Evolutionary conservation across 1,140 invertebrate species (phyloP), one percentile per base, ranked within the genome.

Genomic region (Rhopalosiphum padi): DNA sequence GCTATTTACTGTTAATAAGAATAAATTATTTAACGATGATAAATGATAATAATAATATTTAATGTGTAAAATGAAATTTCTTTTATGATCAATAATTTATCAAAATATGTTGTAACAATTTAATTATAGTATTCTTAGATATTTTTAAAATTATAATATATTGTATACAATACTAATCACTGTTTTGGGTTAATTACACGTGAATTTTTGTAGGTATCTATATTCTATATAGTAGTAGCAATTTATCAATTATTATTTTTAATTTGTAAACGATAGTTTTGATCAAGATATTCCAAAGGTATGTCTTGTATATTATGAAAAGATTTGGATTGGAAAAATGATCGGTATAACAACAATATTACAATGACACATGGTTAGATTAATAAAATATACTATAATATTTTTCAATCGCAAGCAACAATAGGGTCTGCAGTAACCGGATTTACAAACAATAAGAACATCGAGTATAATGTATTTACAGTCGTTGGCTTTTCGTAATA

Each of bases 341-440:
- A n/a, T 43, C 21, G n/a, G 87, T 1, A 9, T 53, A 8, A 55
- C 6, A 37, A 53, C 4, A 55, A 37, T n/a, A 89, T 25, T n/a
- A 48, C 8, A 89, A 55, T 18, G 22, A 55, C 35, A 89, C 35
- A 18, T 5, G 11, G 9, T 35, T 88, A 25, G 22, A 89, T 89
- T 55, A 35, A 55, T 41, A 55, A 55, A 89, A 55, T 55, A 41
- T 55, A 89, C 51, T 89, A 89, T 89, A 89, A 89, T 89, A 55
- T 89, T 89, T 55, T 37, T 89, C 51, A 89, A 53, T 37, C 88
- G 51, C 5, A 89, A 55, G 21, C 43, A 23, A 77, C n/a, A 77
- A 77, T 35, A 37, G 87, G 35, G 51, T 37, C 4, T 77, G 46
- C 46, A 88, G 46, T 89, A 53, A 30, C 43, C 43, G 15, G 35